Conservation (phyloP, 2,797 vertebrate species). For the Paguma larvata region DNA sequence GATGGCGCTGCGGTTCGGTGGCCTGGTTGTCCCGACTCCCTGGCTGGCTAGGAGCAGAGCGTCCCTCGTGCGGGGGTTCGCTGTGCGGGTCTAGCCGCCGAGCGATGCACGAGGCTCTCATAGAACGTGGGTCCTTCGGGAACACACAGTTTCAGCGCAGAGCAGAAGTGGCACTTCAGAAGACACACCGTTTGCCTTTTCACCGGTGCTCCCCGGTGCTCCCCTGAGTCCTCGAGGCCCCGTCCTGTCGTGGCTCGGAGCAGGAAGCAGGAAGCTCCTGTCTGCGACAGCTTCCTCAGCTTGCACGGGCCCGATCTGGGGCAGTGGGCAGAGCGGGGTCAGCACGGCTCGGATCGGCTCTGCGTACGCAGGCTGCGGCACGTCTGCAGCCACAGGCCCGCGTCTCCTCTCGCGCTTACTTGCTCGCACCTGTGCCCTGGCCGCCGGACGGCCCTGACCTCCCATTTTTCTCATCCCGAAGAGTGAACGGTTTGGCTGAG, state of each 20-base stretch:
- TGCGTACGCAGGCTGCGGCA: too few species aligned
- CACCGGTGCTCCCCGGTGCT: neutral
- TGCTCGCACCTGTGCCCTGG: too few species aligned
- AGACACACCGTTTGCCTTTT: too few species aligned
- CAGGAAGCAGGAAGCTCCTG: neutral
- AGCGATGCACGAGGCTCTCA: neutral
- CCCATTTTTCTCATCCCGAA: neutral
- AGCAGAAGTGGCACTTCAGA: rapidly evolving
- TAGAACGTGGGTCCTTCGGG: neutral
- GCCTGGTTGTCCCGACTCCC: neutral
- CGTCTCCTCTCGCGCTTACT: rapidly evolving
- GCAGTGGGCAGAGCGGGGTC: neutral
- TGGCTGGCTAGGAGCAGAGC: neutral
- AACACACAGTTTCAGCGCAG: neutral
- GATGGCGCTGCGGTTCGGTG: neutral
- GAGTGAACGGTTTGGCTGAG: too few species aligned
- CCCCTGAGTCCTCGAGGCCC: too few species aligned
- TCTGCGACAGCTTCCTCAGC: neutral
- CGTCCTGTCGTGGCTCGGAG: neutral
- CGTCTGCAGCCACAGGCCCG: neutral
- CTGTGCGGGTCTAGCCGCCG: neutral
- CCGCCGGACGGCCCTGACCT: rapidly evolving
- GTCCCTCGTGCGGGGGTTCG: neutral
- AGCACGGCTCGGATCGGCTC: too few species aligned
- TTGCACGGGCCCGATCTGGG: neutral